A percentile compares a stretch with the other conserved stretches of the same genome.
Conservation (phyloP, 1,140 invertebrate genomes). For the Drosophila sturtevanti region DNA sequence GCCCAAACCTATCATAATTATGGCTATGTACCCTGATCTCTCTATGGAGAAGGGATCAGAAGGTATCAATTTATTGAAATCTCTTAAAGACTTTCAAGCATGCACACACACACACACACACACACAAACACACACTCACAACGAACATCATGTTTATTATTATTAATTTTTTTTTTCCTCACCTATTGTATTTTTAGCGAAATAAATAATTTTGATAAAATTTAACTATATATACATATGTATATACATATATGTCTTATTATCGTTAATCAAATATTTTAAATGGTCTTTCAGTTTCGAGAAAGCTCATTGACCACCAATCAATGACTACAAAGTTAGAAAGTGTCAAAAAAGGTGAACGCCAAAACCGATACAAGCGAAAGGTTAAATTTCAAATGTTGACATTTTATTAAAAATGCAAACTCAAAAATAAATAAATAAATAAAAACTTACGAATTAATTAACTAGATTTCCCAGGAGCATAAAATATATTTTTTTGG, state of each 20-base stretch:
- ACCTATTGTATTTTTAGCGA: too few species aligned
- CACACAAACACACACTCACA: conserved; percentile 42
- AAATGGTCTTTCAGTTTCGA: conserved; percentile 3
- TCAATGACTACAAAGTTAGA: background rate
- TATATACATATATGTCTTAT: too few species aligned
- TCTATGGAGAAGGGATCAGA: too few species aligned
- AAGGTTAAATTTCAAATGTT: background rate
- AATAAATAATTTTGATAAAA: background rate
- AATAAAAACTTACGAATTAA: conserved; percentile 1
- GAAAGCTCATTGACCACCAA: conserved; percentile 21
- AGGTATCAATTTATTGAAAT: background rate
- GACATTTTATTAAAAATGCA: background rate
- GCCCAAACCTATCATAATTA: conserved; percentile 78
- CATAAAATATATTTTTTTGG: background rate
- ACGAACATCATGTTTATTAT: too few species aligned
- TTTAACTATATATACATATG: background rate
- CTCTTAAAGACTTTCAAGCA: conserved; percentile 15
- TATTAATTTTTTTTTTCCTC: too few species aligned
- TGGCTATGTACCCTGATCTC: conserved; percentile 70
- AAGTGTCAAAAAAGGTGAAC: conserved; percentile 4
- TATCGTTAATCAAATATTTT: background rate
- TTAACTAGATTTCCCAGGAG: background rate
- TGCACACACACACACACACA: too few species aligned
- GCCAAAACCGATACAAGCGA: background rate
- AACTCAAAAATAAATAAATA: background rate